phyloP scores from a whole-genome alignment of 92 coral and sea anemone genomes.

The Diadumene lineata region DNA sequence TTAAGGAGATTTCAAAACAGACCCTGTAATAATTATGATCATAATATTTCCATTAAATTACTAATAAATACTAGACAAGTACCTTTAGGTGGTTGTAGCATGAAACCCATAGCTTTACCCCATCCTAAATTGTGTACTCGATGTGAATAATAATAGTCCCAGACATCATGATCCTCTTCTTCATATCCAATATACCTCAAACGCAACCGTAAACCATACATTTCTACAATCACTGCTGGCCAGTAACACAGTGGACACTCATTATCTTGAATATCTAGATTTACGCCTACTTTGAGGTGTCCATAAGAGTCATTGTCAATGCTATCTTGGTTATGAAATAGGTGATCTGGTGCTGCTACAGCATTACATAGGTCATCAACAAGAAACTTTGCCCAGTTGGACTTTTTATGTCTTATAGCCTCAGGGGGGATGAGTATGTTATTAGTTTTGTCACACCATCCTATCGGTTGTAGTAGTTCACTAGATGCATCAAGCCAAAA shows the following conservation, averaged over 20 bases:
- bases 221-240: constrained; percentile 70
- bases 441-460: constrained; percentile 78
- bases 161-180: constrained; percentile 56
- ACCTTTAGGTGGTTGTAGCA: constrained; percentile 64
- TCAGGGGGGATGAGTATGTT: constrained; percentile 78
- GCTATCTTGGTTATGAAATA: constrained; percentile 62
- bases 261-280: constrained; percentile 62
- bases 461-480: constrained; percentile 76
- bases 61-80: neutral
- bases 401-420: constrained; percentile 79
- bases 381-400: constrained; percentile 84
- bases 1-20: too few species aligned
- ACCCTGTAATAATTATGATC: too few species aligned
- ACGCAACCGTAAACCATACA: constrained; percentile 69
- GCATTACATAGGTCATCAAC: constrained; percentile 60
- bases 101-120: constrained; percentile 62
- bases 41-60: too few species aligned
- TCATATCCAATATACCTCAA: constrained; percentile 63
- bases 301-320: constrained; percentile 41
- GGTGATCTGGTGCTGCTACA: constrained; percentile 64
- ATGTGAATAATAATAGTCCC: constrained; percentile 74
- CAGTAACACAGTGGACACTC: constrained; percentile 68
- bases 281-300: constrained; percentile 58
- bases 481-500: constrained; percentile 82
- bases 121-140: constrained; percentile 73